Evolutionary conservation across 2,888 invertebrate species (phyloP), one percentile per base, ranked within the genome.

Genomic region (Protonemura montana): DNA sequence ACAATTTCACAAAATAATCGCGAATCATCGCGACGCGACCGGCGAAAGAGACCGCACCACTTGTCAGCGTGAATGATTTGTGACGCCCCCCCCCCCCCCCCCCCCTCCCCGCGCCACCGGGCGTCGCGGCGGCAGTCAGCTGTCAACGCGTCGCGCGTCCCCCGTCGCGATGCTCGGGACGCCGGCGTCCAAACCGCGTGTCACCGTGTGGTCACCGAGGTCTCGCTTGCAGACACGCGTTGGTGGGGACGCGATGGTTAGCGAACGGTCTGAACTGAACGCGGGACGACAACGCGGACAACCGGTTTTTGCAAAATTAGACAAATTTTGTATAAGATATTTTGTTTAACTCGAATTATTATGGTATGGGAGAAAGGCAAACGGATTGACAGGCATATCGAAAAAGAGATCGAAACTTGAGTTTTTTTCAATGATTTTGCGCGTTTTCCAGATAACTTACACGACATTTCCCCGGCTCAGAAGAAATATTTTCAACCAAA

Each of bases 11-110:
- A 21, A 59, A 59, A 59, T 59, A 59, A 59, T 59, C 59, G 21
- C 59, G 13, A 41, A 41, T 7, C 13, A 41, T 41, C 77, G 26
- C 77, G 77, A 5, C 26, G 6, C 78, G 78, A 1, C 13, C 78
- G 78, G 78, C 26, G 59, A 59, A 59, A 59, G 59, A 59, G 3
- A 78, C 28, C 78, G 28, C n/a, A 30, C 3, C 10, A 30, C 81
- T 81, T 81, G 81, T 81, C 81, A 81, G n/a, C 27, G 30, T 21
- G 28, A 28, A 29, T 81, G 28, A 81, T 81, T 30, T 26, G 76
- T 76, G 85, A 35, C 28, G 29, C 76, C 27, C 41, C 29, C 27
- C 78, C 25, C 42, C 76, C 59, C 35, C 41, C 41, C 83, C 42
- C 83, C n/a, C 30, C 29, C 41, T 77, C 77, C 27, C 29, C 42